Evolutionary conservation across 2,113 vertebrate species (phyloP), one percentile per base, ranked within the genome.

Genomic region (Callipepla squamata): DNA sequence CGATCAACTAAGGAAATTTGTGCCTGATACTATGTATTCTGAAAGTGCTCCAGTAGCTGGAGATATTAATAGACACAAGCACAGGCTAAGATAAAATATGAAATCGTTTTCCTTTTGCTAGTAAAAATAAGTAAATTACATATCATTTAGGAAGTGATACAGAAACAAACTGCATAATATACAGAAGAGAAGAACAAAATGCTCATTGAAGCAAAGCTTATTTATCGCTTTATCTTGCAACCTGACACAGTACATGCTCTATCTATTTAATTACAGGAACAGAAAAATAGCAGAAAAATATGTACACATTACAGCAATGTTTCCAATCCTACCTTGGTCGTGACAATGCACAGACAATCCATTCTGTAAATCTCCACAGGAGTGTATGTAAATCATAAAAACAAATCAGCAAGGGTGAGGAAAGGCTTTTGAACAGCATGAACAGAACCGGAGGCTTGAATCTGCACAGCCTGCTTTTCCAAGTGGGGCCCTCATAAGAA

Each of bases 311-410:
- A 93, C 94, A 96, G 96, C 90, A 93, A 96, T 80, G 94, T 89
- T 97, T 97, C 95, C 96, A 96, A 94, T 87, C 98, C 98, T 99
- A 99, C 98, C 99, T 99, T 99, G 93, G 99, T 99, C 94, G 99
- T 99, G 97, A 99, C 98, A 98, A 99, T 99, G 97, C 99, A 99
- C 97, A 99, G 98, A 97, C 99, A 99, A 98, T 99, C 99, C 99
- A 99, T 99, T 93, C 97, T 97, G 98, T 96, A 97, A 96, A 86
- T 97, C 97, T 99, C 97, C 98, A 96, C 97, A 92, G 97, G 96
- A 96, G 93, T 90, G 87, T 97, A 98, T 95, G 97, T 95, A 98
- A 98, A 98, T 98, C 97, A 97, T 98, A 97, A 95, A 97, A 97
- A 97, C 96, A 97, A 98, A 97, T 94, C 97, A 97, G 97, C 96